Evolutionary conservation across 2,113 vertebrate species (phyloP), one percentile per base, ranked within the genome.

Genomic region (Halichoerus grypus): DNA sequence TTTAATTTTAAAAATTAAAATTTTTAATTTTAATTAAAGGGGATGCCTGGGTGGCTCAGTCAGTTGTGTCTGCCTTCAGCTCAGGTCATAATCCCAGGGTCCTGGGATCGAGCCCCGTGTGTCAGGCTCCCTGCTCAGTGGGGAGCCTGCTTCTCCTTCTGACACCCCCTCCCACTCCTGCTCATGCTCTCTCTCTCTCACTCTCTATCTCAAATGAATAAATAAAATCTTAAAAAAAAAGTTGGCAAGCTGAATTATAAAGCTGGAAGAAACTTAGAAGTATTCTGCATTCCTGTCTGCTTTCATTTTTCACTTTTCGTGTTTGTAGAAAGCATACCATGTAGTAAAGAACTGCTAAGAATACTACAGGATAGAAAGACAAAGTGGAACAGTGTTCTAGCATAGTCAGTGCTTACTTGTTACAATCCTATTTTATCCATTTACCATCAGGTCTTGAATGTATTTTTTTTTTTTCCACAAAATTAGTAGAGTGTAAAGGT

Each of bases 181-280:
- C 39, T 42, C 39, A 42, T 42, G 39, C 39, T 42, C 15, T n/a
- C 16, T n/a, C 15, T 69, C 65, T 69, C 31, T 69, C 65, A 69
- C 57, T 59, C 24, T 59, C 21, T 55, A 55, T 61, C 22, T 22
- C 59, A 61, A 22, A 59, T 59, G 8, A 59, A 59, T 59, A 22
- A 51, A 51, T 51, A 51, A 59, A 22, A 51, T 57, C 55, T 59
- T 22, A 22, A 21, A 21, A 5, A 65, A 51, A 49, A 87, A 33
- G 5, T 95, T 81, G 93, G 14, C 65, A 87, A 31, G 83, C 22
- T 88, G 28, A 74, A 24, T 74, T 26, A 42, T n/a, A 82, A 87
- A 31, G 83, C 22, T 88, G 28, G 72, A 95, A 97, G 55, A 79
- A 94, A 76, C 46, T 49, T 14, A 72, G 61, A 86, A 36, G 16